Percentiles rank a stretch among this genome's conserved stretches.
These are phyloP conservation scores for Limnephilus rhombicus DNA, from an alignment of 2,888 invertebrate species.

Conservation along the genomic window DNA sequence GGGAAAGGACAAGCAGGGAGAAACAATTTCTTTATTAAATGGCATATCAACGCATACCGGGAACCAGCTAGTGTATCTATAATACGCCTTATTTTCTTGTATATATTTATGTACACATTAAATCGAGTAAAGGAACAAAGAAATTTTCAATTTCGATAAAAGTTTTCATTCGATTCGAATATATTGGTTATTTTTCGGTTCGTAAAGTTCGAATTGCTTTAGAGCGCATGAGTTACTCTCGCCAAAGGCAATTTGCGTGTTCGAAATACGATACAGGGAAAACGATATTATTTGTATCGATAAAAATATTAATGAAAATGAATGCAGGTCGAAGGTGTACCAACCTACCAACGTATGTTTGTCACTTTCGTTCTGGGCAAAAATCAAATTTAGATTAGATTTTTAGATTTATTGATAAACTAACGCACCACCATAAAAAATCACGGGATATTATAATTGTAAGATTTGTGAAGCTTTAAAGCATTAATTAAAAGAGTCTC, in stretches of 20 bases:
- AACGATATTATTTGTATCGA: not conserved
- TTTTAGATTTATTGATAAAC: too few relatives aligned
- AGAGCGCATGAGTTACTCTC: not conserved
- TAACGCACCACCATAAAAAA: too few relatives aligned
- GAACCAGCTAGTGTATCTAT: not conserved
- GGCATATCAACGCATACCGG: too few relatives aligned
- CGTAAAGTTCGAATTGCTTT: slow-evolving; percentile 17
- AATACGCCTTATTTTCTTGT: not conserved
- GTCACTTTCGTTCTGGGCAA: too few relatives aligned
- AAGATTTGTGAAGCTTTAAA: too few relatives aligned
- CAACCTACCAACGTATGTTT: too few relatives aligned
- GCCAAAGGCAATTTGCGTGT: slow-evolving; percentile 4
- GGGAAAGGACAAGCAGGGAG: too few relatives aligned
- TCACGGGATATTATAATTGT: too few relatives aligned
- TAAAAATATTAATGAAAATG: not conserved
- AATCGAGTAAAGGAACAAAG: not conserved
- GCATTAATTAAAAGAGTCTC: too few relatives aligned
- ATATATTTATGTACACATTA: not conserved
- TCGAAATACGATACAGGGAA: not conserved
- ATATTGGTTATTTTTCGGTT: slow-evolving; percentile 4
- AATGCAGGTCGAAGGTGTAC: not conserved
- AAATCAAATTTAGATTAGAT: too few relatives aligned
- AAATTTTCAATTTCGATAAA: not conserved
- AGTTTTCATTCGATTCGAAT: not conserved
- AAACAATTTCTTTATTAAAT: too few relatives aligned